Base-by-base conservation (phyloP, 2,797 vertebrate species). In the Anolis apletophallus region DNA sequence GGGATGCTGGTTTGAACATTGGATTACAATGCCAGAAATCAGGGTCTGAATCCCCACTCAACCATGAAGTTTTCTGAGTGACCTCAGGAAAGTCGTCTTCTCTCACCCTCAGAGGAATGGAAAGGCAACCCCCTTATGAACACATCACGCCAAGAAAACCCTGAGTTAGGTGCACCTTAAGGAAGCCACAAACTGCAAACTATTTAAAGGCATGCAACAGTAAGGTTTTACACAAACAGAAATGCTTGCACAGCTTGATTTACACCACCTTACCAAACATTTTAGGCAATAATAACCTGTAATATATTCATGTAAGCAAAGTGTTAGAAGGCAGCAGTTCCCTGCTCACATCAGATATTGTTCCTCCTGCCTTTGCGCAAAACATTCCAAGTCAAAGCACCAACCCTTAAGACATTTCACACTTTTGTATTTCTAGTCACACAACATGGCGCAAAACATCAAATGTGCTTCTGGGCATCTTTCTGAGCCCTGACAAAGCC, bases 291-390 rank as follows among this genome's bases (percentile, higher is more conserved):
- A 54, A 54, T 57, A 13, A 59, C 34, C n/a, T 23, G 46, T 16
- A 32, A 79, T 19, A 77, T 54, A 12, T 36, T 12, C n/a, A 74
- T 17, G 10, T 46, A 74, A 74, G n/a, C 14, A 16, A 72, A 21
- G 23, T 23, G 59, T 21, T 61, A 61, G 59, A 26, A 61, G 17
- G 19, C 5, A 59, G 21, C 21, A 59, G 21, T 23, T 14, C 83
- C 6, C 40, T 23, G 40, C 5, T 29, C 23, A 57, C 40, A 23
- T n/a, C 81, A 57, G 6, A 85, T 3, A 32, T 59, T 69, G 21
- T 83, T 72, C 46, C 71, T 88, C 81, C 55, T 78, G 5, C 64
- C 46, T 52, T 72, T 76, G 16, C 61, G 59, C 34, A 26, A 26
- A 21, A 2, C 34, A 34, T 40, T 34, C 11, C 11, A 34, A 36